Evolutionary conservation across 1,140 invertebrate species (phyloP).

Genomic region (Penaeus japonicus): DNA sequence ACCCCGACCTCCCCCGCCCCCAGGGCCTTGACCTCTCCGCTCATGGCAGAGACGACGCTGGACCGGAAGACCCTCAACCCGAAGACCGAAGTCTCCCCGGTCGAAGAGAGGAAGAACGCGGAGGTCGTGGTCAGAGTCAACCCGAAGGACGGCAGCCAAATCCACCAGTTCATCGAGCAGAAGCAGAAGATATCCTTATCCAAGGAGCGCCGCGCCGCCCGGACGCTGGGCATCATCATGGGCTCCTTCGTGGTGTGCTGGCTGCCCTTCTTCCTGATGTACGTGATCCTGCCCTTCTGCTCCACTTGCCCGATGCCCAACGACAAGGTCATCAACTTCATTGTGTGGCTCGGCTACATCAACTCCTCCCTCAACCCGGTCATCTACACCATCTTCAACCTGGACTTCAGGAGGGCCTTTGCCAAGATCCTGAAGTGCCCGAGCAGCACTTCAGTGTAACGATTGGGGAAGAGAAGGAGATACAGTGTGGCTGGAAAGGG

Average conservation of each 20-base stretch:
- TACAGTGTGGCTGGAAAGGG: no score
- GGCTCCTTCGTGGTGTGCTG: constrained; percentile 77
- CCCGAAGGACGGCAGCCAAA: constrained; percentile 65
- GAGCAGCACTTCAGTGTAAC: constrained; percentile 17
- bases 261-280: constrained; percentile 69
- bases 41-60: constrained; percentile 20
- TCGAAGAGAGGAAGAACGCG: constrained; percentile 8
- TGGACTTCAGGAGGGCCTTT: constrained; percentile 92
- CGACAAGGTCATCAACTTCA: constrained; percentile 82
- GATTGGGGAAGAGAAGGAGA: no score
- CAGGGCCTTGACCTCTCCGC: not conserved
- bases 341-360: constrained; percentile 96
- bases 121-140: constrained; percentile 26
- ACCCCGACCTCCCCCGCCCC: not conserved
- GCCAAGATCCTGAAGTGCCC: constrained; percentile 73
- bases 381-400: constrained; percentile 71
- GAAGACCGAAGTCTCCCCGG: not conserved
- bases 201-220: constrained; percentile 88
- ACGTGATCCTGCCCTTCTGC: constrained; percentile 90
- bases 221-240: constrained; percentile 88
- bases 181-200: constrained; percentile 92
- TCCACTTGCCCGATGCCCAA: constrained; percentile 77
- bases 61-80: not conserved
- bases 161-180: constrained; percentile 92
- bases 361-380: constrained; percentile 94